Percentiles rank a stretch among this genome's conserved stretches.
phyloP scores from a whole-genome alignment of 2,113 vertebrate genomes.

The Pandion haliaetus region DNA sequence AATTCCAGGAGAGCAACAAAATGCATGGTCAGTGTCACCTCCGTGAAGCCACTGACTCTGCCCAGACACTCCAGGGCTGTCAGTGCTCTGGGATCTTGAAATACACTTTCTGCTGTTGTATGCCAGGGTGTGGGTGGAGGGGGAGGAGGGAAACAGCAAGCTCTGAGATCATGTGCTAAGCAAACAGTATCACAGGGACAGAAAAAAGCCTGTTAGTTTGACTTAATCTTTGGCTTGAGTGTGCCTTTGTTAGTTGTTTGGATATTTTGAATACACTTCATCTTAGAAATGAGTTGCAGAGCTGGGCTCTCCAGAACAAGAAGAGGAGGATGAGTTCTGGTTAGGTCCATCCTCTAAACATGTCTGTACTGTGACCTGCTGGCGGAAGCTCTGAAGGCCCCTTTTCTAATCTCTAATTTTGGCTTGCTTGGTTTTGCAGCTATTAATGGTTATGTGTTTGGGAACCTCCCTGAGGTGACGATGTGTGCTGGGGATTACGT shows the following conservation, averaged over 20 bases:
- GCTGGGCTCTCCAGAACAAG: neutral
- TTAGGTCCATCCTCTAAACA: neutral
- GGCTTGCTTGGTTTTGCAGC: slow-evolving; percentile 65
- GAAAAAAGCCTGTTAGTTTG: neutral
- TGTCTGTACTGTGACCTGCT: neutral
- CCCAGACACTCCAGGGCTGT: neutral
- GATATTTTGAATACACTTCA: neutral
- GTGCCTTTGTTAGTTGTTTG: neutral
- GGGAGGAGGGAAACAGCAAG: neutral
- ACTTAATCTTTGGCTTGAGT: neutral
- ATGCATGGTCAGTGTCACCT: slow-evolving; percentile 74
- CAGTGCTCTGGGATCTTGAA: neutral
- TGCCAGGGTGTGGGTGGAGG: neutral
- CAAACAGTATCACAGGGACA: neutral
- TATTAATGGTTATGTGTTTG: slow-evolving; percentile 80
- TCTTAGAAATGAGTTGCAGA: neutral
- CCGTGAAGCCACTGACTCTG: neutral
- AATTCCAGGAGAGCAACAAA: slow-evolving; percentile 76
- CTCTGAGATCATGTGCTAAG: neutral
- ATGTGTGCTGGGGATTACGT: slow-evolving; percentile 73
- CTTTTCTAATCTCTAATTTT: neutral
- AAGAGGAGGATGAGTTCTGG: neutral
- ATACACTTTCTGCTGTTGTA: neutral
- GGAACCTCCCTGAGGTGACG: slow-evolving; percentile 72
- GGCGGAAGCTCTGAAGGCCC: neutral